Evolutionary conservation across 1,140 invertebrate genomes (phyloP).

Genomic region (Drosophila simulans): DNA sequence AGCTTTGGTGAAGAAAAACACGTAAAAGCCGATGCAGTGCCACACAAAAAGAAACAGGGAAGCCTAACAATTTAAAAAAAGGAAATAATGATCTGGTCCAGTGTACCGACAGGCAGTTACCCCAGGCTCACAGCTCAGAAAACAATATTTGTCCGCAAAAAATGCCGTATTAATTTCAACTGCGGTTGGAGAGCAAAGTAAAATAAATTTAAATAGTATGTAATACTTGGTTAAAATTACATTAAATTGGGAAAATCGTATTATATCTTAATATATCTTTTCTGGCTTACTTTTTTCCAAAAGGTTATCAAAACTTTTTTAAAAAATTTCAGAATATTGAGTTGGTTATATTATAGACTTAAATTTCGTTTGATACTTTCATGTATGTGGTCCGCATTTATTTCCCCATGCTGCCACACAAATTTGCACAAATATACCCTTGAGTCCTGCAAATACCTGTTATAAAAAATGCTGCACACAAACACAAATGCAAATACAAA

Average conservation of each 20-base stretch:
- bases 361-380: too few species aligned
- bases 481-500: slow-evolving; percentile 41
- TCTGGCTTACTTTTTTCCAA: too few species aligned
- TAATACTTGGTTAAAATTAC: too few species aligned
- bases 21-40: slow-evolving; percentile 59
- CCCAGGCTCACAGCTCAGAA: too few species aligned
- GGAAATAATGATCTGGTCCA: neutral
- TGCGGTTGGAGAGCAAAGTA: neutral
- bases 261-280: too few species aligned
- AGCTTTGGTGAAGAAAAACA: slow-evolving; percentile 63
- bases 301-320: too few species aligned
- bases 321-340: too few species aligned
- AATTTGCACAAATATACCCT: slow-evolving; percentile 1
- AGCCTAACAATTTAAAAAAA: slow-evolving; percentile 63
- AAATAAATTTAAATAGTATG: too few species aligned
- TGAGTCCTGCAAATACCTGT: slow-evolving; percentile 8
- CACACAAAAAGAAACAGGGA: slow-evolving; percentile 28
- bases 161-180: neutral
- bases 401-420: neutral
- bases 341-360: too few species aligned
- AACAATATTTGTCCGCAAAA: neutral
- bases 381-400: neutral
- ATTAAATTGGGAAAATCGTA: too few species aligned
- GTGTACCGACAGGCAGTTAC: neutral
- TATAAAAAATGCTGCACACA: slow-evolving; percentile 12